A percentile compares a stretch with the other conserved stretches of the same genome.
These are phyloP conservation scores for Ophiodon elongatus DNA, from an alignment of 2,113 vertebrate genomes.

Conservation along the genomic window DNA sequence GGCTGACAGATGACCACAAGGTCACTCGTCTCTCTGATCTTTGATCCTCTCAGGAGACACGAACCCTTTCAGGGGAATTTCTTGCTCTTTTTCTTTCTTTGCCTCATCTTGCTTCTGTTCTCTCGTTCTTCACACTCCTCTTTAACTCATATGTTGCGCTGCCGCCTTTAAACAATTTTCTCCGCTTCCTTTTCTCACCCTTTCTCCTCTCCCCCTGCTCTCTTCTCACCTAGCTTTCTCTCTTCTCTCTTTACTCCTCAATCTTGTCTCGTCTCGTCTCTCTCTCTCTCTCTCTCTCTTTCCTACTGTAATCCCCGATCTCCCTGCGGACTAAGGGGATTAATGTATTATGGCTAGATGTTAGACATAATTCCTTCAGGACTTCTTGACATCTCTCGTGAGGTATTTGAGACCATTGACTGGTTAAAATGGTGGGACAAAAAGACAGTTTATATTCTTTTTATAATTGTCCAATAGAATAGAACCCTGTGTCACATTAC, in stretches of 20 bases:
- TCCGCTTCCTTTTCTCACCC: conserved; percentile 3
- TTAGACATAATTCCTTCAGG: conserved; percentile 33
- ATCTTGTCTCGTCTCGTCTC: not conserved
- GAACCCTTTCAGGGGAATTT: conserved; percentile 50
- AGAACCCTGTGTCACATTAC: not conserved
- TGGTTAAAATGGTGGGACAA: not conserved
- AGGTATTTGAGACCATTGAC: conserved; percentile 7
- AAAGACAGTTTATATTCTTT: not conserved
- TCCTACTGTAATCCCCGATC: conserved; percentile 35
- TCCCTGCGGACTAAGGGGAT: conserved; percentile 54
- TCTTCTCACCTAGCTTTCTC: conserved; percentile 10
- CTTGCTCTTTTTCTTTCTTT: conserved; percentile 28
- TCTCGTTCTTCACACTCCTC: conserved; percentile 8
- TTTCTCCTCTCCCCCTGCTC: not conserved
- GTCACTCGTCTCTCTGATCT: conserved; percentile 67
- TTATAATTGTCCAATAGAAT: not conserved
- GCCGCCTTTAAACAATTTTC: not conserved
- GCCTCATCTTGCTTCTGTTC: conserved; percentile 4
- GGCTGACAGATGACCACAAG: conserved; percentile 70
- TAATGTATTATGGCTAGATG: conserved; percentile 48
- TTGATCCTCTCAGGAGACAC: conserved; percentile 63
- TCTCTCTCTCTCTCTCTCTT: conserved; percentile 11
- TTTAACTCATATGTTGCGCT: not conserved
- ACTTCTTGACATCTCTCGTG: not conserved
- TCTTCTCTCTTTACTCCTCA: conserved; percentile 8